Evolutionary conservation across 2,888 invertebrate genomes (phyloP).

Genomic region (Stenotaenia linearis): DNA sequence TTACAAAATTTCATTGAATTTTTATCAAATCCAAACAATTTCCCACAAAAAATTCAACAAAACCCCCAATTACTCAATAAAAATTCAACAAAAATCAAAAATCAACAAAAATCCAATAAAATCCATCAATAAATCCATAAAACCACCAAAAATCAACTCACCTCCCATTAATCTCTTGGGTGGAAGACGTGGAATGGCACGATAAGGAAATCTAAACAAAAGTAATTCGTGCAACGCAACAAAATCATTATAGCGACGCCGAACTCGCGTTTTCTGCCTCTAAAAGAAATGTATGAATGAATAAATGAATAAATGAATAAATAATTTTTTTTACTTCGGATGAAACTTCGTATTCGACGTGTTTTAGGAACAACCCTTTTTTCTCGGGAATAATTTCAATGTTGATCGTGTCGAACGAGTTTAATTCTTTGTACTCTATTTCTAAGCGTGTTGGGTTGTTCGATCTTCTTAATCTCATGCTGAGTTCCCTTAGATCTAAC

Average conservation of each 20-base stretch:
- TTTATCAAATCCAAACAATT: no score
- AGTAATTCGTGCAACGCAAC: constrained; percentile 47
- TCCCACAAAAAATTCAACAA: no score
- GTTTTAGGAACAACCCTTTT: constrained; percentile 49
- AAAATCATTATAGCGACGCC: constrained; percentile 49
- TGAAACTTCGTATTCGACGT: constrained; percentile 50
- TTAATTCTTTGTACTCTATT: constrained; percentile 45
- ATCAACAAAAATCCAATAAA: no score
- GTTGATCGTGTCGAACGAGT: constrained; percentile 46
- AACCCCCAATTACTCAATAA: no score
- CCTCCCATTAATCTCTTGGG: constrained; percentile 45
- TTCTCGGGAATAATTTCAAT: constrained; percentile 49
- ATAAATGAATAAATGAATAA: no score
- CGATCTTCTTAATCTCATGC: constrained; percentile 44
- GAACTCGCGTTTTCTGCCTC: constrained; percentile 46
- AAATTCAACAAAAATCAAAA: no score
- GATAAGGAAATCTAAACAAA: constrained; percentile 47
- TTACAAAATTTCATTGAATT: background rate
- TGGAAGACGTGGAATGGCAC: constrained; percentile 47
- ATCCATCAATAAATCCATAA: no score
- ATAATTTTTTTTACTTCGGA: constrained; percentile 27
- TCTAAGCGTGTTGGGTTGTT: constrained; percentile 45
- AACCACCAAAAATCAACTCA: no score
- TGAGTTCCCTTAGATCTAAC: constrained; percentile 43
- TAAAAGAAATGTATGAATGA: constrained; percentile 40